Base-by-base conservation (phyloP, 1,140 invertebrate genomes). In the Lycorma delicatula region DNA sequence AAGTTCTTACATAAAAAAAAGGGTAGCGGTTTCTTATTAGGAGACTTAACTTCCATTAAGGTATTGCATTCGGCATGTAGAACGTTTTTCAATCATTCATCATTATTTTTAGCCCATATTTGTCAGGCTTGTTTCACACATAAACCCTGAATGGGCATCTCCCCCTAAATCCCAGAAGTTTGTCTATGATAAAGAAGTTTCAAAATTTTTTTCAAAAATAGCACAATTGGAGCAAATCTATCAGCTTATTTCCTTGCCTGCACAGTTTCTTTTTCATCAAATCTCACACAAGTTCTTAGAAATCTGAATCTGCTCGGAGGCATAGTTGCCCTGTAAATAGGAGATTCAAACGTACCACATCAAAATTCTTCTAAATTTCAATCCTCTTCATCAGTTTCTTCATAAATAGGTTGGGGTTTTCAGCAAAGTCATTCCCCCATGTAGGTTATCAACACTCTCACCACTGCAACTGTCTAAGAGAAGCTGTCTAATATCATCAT, bases 111-210 rank as follows among this genome's bases (percentile, higher is more conserved):
- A 67, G 38, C 38, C 66, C 64, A 50, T 66, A 66, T 54, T 65
- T 66, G n/a, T 60, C 56, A 22, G 62, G 62, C 61, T 74, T 77
- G 36, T 66, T 66, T 27, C 74, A 71, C 54, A 77, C 75, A 57
- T 75, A 75, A 52, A 73, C 67, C 41, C 67, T 61, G 54, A 75
- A 73, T 25, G 52, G 52, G 54, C 71, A 73, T 9, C 65, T 25
- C 16, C 72, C 72, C 34, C 67, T 47, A 60, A 67, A 66, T 38
- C 57, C 56, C 25, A 65, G 52, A 7, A 67, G 36, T 34, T 60
- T 52, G 34, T 60, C 53, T 16, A 50, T 28, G n/a, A 55, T 41
- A 18, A 28, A 38, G 29, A 58, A 20, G 27, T 48, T 26, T 34
- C 23, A 47, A 58, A 51, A 54, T 61, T 64, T n/a, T 23, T 13